These are phyloP conservation scores for Anarsia innoxiella DNA, from an alignment of 2,888 invertebrate genomes.

Conservation along the genomic window DNA sequence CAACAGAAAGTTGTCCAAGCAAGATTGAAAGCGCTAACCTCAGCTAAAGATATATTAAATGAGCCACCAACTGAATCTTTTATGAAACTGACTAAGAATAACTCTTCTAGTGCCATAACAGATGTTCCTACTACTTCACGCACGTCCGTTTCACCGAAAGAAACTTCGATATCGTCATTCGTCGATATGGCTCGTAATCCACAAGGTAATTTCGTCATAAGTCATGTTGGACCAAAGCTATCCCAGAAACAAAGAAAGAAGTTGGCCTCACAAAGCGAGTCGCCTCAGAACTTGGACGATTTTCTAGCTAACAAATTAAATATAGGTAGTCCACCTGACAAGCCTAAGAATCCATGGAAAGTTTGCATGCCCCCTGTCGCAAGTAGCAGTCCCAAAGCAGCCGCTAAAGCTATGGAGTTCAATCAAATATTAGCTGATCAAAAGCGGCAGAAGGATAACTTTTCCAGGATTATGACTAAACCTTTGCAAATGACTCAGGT, in stretches of 20 bases:
- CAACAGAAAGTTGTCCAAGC: conserved; percentile 68
- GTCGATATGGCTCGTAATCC: conserved; percentile 39
- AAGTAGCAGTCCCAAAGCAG: conserved; percentile 53
- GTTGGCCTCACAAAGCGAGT: conserved; percentile 62
- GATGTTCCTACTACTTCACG: conserved; percentile 34
- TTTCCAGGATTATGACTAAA: conserved; percentile 82
- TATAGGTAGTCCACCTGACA: conserved; percentile 47
- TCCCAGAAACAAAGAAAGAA: conserved; percentile 80
- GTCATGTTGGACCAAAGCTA: conserved; percentile 68
- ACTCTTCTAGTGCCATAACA: conserved; percentile 36
- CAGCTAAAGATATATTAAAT: conserved; percentile 54
- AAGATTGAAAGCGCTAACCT: conserved; percentile 57
- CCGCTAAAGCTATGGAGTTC: conserved; percentile 46
- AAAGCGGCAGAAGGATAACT: conserved; percentile 81
- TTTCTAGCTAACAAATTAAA: conserved; percentile 39
- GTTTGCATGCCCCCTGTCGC: conserved; percentile 42
- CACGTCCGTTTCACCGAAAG: conserved; percentile 54
- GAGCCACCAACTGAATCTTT: conserved; percentile 51
- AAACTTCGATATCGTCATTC: conserved; percentile 34
- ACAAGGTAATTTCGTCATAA: conserved; percentile 53
- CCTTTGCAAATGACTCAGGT: conserved; percentile 85
- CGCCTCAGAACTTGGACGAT: conserved; percentile 41
- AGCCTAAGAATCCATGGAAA: conserved; percentile 70
- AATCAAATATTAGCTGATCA: conserved; percentile 82
- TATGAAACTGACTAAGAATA: conserved; percentile 51